Evolutionary conservation across 2,797 vertebrate genomes (phyloP), one percentile per base, ranked within the genome.

Genomic region (Pteropus rufus): DNA sequence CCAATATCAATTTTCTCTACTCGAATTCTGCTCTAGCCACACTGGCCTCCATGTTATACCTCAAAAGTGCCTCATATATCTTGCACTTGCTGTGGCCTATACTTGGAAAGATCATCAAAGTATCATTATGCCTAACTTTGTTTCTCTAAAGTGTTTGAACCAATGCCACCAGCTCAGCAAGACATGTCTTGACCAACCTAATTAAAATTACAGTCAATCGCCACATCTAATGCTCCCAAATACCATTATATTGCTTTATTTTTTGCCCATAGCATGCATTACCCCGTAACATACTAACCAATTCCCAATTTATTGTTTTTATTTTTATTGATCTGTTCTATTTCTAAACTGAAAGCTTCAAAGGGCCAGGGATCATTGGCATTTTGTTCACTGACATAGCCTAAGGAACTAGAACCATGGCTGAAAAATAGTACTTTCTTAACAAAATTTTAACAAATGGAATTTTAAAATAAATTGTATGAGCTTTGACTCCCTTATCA

Each of bases 1-100:
- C 18, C 26, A 44, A 39, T 18, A 46, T n/a, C 18, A 34, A 6
- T 15, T 69, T 58, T 62, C 8, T 72, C 62, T 60, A 39, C 14
- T 85, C 12, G 29, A 14, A n/a, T 31, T 72, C 15, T 76, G 5
- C 1, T 76, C 12, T 24, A 49, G 4, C 3, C 15, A 62, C 0
- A 4, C 10, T 9, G 9, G 0, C 7, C 3, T 60, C 34, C 24
- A 26, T 39, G 21, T 2, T 54, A 7, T 46, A 58, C 7, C 14
- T 93, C 29, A 76, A 64, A 65, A 72, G 39, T 65, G 8, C 11
- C 34, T 86, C 34, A 2, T 8, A 1, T 44, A 62, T 5, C 16
- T 72, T 52, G 10, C 39, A 54, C 3, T n/a, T 16, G 8, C 19
- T 79, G 3, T 39, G 62, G 10, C 8, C 54, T 69, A 34, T 75